These are phyloP conservation scores for Liasis olivaceus DNA, from an alignment of 2,797 vertebrate species.

Conservation along the genomic window DNA sequence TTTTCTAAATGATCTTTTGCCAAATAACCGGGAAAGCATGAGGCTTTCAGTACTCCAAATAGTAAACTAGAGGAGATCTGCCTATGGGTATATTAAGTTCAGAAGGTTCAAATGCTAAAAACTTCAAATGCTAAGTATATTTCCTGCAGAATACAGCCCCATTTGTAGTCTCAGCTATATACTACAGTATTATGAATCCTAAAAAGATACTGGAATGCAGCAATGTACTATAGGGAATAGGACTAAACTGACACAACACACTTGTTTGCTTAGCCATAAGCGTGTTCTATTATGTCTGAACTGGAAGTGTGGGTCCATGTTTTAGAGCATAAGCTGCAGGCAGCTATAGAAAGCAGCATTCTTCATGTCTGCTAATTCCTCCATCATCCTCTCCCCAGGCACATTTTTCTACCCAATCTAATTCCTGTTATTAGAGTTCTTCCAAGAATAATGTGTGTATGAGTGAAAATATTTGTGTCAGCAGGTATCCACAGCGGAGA, in stretches of 20 bases:
- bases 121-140: background rate
- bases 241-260: background rate
- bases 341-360: background rate
- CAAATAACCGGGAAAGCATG: background rate
- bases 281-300: background rate
- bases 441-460: background rate
- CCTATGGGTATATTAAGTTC: background rate
- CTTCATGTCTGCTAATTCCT: background rate
- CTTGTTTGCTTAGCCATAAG: background rate
- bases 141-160: background rate
- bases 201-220: slow-evolving; percentile 17
- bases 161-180: background rate
- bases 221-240: background rate
- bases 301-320: background rate
- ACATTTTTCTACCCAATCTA: background rate
- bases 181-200: background rate
- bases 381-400: background rate
- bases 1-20: background rate
- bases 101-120: background rate
- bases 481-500: background rate
- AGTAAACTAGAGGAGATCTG: background rate
- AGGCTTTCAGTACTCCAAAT: background rate
- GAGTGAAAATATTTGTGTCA: background rate
- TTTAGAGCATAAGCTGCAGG: background rate
- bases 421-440: background rate